A percentile compares a stretch with the other conserved stretches of the same genome.
These are phyloP conservation scores for Aplodontia rufa DNA, from an alignment of 2,113 vertebrate species.

Conservation along the genomic window DNA sequence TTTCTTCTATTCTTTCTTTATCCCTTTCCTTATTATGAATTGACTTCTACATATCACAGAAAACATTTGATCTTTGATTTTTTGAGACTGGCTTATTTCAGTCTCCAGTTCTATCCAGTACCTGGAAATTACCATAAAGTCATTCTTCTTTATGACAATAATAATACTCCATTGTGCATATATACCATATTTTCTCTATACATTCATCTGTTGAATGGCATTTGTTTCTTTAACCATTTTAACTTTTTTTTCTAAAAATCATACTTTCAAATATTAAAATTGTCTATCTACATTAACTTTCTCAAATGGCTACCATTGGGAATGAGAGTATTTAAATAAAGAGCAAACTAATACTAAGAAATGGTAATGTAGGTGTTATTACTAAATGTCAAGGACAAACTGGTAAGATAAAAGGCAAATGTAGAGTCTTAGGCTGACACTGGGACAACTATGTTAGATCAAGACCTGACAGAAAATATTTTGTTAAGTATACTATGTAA, in stretches of 20 bases:
- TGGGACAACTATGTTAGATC: neutral
- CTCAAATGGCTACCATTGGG: neutral
- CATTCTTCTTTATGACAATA: no score
- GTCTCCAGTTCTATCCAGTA: no score
- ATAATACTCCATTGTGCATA: no score
- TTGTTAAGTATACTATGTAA: neutral
- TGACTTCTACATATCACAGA: no score
- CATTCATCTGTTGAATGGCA: no score
- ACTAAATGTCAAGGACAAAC: neutral
- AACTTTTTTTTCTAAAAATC: neutral
- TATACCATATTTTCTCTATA: no score
- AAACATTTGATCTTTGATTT: no score
- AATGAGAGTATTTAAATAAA: neutral
- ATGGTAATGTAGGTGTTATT: neutral
- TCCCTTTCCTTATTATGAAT: no score
- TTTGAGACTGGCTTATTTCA: no score
- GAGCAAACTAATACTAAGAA: neutral
- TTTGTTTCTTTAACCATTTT: neutral
- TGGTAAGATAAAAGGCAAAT: neutral
- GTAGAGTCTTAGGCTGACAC: neutral
- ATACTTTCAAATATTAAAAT: neutral
- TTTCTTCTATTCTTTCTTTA: no score
- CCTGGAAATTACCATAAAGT: no score
- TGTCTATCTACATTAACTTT: neutral
- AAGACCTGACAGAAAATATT: neutral